Evolutionary conservation across 2,888 invertebrate genomes (phyloP).

Genomic region (Erebia palarica): DNA sequence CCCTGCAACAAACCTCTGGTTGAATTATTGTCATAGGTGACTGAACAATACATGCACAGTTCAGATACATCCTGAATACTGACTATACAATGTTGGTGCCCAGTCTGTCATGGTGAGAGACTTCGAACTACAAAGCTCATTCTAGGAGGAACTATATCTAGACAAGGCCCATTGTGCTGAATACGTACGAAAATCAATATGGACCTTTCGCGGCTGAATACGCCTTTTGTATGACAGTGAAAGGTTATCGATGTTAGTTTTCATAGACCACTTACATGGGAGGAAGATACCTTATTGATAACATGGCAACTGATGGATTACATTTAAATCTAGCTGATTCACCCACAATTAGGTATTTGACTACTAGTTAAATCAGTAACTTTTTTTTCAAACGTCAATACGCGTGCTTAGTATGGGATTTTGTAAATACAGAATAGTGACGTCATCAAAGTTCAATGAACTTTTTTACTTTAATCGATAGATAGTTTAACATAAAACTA

Average conservation of each 20-base stretch:
- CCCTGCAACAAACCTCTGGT: no score
- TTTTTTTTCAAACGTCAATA: no score
- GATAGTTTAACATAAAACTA: no score
- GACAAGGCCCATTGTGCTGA: conserved; percentile 30
- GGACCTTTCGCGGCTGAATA: conserved; percentile 69
- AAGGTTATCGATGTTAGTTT: conserved; percentile 78
- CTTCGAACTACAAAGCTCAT: neutral
- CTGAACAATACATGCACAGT: no score
- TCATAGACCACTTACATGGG: conserved; percentile 66
- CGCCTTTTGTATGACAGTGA: conserved; percentile 71
- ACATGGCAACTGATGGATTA: neutral
- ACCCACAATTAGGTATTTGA: no score
- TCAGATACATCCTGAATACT: no score
- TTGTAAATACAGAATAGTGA: no score
- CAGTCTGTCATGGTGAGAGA: neutral
- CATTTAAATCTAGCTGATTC: neutral
- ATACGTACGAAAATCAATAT: conserved; percentile 76
- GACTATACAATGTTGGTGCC: neutral
- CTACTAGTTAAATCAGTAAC: no score
- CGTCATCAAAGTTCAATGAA: no score
- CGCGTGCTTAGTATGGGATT: no score
- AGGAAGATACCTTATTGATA: conserved; percentile 1
- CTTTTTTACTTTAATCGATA: no score
- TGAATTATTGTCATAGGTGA: no score
- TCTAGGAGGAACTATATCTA: neutral